Conservation (phyloP, 2,797 vertebrate genomes). For the Dicrostonyx torquatus region DNA sequence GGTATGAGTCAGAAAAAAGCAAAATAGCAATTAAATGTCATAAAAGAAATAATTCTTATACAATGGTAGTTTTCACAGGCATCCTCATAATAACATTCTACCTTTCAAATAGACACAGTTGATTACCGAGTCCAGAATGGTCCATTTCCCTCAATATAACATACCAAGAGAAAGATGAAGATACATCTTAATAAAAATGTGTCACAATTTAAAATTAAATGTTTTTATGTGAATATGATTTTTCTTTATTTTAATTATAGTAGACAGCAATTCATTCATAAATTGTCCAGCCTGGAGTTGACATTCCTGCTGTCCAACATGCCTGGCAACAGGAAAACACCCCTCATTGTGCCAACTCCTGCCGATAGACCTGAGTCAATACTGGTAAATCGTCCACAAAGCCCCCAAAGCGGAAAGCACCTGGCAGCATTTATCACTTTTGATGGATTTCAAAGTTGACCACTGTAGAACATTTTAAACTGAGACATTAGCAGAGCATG, state of each 20-base stretch:
- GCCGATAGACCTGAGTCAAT: slow-evolving; percentile 6
- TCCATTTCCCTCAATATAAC: neutral
- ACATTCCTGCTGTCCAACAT: neutral
- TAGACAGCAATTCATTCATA: slow-evolving; percentile 37
- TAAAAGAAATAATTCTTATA: slow-evolving; percentile 76
- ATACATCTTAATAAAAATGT: neutral
- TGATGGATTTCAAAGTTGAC: slow-evolving; percentile 3
- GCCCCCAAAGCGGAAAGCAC: neutral
- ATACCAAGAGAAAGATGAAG: neutral
- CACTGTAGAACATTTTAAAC: neutral
- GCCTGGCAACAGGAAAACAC: neutral
- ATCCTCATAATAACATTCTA: slow-evolving; percentile 76
- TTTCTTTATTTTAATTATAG: neutral
- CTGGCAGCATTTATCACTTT: slow-evolving; percentile 14
- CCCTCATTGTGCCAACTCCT: neutral
- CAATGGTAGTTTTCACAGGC: slow-evolving; percentile 68
- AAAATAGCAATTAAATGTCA: slow-evolving; percentile 84
- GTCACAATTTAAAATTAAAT: slow-evolving; percentile 19
- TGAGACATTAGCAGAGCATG: neutral
- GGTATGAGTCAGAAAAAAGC: slow-evolving; percentile 75
- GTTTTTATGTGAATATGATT: neutral
- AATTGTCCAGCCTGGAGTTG: neutral
- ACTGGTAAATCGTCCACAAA: neutral
- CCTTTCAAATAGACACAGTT: slow-evolving; percentile 60
- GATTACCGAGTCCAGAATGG: slow-evolving; percentile 49